Conservation (phyloP, 2,113 vertebrate species). For the Ochotona curzoniae region DNA sequence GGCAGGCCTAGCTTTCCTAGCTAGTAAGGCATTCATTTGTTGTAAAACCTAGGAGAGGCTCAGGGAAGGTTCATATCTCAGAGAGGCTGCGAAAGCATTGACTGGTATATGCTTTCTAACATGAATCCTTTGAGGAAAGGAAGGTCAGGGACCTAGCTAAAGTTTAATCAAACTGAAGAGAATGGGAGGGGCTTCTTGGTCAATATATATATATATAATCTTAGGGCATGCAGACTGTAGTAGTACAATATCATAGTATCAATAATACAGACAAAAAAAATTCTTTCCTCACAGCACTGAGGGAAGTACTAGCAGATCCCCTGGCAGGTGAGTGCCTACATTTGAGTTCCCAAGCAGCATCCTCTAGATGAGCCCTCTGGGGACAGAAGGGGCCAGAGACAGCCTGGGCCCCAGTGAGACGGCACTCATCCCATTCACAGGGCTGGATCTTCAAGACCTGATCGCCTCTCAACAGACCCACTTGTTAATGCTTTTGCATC, state of each 20-base stretch:
- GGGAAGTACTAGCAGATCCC: neutral
- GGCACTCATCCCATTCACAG: neutral
- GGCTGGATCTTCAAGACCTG: neutral
- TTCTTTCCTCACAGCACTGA: neutral
- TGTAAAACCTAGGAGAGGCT: neutral
- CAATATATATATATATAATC: neutral
- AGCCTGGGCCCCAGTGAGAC: neutral
- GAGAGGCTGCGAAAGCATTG: neutral
- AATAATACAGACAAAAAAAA: neutral
- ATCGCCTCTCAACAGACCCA: neutral
- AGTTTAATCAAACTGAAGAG: neutral
- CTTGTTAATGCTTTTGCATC: neutral
- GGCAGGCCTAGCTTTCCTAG: neutral
- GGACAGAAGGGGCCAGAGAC: neutral
- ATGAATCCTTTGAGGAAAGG: neutral
- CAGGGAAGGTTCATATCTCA: neutral
- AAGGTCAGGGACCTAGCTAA: neutral
- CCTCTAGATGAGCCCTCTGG: neutral
- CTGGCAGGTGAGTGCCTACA: neutral
- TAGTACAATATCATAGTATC: neutral
- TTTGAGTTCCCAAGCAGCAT: neutral
- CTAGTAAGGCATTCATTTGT: neutral
- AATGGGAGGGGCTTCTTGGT: neutral
- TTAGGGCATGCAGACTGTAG: neutral
- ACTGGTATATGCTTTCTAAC: neutral